A percentile compares a stretch with the other conserved stretches of the same genome.
Conservation (phyloP, 2,797 vertebrate species). For the Toxotes lorentzi region DNA sequence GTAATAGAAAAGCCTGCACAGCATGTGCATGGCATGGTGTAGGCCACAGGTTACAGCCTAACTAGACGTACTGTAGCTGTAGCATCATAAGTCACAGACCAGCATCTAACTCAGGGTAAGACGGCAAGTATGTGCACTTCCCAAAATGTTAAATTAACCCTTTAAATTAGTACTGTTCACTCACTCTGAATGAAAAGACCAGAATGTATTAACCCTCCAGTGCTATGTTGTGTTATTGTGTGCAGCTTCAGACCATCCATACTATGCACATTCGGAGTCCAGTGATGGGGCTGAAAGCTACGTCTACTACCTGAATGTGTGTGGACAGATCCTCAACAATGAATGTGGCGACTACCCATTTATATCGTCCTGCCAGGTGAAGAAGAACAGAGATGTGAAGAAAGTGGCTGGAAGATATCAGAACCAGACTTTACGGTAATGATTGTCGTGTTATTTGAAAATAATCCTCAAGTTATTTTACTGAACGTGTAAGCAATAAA, state of each 20-base stretch:
- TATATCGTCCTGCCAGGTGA: conserved; percentile 90
- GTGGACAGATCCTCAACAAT: conserved; percentile 71
- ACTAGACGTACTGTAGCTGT: not conserved
- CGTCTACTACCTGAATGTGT: conserved; percentile 91
- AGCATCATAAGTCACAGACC: too few relatives aligned
- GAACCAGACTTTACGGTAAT: conserved; percentile 93
- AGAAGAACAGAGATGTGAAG: conserved; percentile 46
- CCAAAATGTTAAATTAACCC: too few relatives aligned
- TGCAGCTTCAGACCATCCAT: conserved; percentile 57
- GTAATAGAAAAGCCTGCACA: not conserved
- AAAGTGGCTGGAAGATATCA: conserved; percentile 88
- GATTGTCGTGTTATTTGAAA: too few relatives aligned
- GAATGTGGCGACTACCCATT: conserved; percentile 69
- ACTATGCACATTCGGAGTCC: conserved; percentile 72
- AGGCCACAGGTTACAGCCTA: too few relatives aligned
- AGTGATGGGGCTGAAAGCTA: conserved; percentile 82
- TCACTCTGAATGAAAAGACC: too few relatives aligned
- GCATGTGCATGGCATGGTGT: not conserved
- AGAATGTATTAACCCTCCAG: not conserved
- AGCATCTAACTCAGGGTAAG: too few relatives aligned
- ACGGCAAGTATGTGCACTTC: too few relatives aligned
- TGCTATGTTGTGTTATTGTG: conserved; percentile 14
- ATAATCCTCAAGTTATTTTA: not conserved
- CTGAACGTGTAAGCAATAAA: too few relatives aligned
- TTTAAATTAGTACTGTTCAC: too few relatives aligned